phyloP scores from a whole-genome alignment of 2,888 invertebrate species.

The Cephus runcator region DNA sequence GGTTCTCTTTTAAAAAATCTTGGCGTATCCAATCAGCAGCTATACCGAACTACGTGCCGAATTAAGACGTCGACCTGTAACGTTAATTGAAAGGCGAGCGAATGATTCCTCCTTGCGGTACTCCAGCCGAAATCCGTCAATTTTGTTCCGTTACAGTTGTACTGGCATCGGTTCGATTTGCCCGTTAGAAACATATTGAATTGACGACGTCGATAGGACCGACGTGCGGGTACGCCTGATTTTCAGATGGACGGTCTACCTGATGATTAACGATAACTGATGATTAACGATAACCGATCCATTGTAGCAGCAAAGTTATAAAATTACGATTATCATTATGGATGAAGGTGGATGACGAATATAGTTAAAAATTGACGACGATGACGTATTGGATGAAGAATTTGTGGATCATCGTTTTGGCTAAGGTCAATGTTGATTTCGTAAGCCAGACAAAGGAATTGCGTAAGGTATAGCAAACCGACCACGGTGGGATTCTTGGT shows the following conservation, averaged over 20 bases:
- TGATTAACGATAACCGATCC: too few species aligned
- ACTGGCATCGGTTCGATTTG: not conserved
- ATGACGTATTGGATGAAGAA: not conserved
- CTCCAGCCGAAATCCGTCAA: not conserved
- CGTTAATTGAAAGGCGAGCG: not conserved
- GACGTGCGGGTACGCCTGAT: not conserved
- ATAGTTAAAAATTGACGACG: not conserved
- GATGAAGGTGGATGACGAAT: not conserved
- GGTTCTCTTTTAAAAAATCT: not conserved
- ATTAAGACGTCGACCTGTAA: not conserved
- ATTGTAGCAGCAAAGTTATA: not conserved
- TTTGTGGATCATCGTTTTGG: not conserved
- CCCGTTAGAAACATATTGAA: not conserved
- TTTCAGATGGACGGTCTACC: not conserved
- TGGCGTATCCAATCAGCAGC: not conserved
- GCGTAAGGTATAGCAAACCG: not conserved
- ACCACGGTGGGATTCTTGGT: not conserved
- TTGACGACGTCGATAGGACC: not conserved
- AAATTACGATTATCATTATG: not conserved
- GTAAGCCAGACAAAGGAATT: not conserved
- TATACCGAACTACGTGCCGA: not conserved
- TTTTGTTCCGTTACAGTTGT: not conserved
- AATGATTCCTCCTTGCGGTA: not conserved
- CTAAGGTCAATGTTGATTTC: not conserved
- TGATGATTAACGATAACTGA: too few species aligned